Evolutionary conservation across 2,113 vertebrate genomes (phyloP), one percentile per base, ranked within the genome.

Genomic region (Cercocebus atys): DNA sequence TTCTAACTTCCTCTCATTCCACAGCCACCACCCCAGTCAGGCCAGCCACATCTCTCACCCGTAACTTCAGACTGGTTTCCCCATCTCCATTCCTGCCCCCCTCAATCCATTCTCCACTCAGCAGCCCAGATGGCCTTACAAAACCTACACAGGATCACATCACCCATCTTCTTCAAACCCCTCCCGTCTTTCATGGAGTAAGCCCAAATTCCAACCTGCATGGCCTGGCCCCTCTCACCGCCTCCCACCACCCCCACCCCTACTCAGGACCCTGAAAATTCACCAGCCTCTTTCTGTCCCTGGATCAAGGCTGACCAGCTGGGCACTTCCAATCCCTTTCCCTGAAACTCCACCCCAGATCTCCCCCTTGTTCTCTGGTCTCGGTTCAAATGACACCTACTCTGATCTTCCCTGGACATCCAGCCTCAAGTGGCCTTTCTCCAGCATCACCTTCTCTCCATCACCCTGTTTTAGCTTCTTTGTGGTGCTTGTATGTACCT

Each of bases 111-210:
- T 57, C 61, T 50, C 47, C 40, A 43, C 3, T 7, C 10, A 22
- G 47, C 55, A 52, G 72, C 14, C 18, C 32, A 0, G 9, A 27
- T 14, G n/a, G 47, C 30, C 27, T 87, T 40, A 8, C 59, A 4
- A 55, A n/a, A 70, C 10, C 5, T 10, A 8, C 70, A 50, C 14
- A 38, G 66, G 50, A 27, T n/a, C 27, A 27, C 3, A 10, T 2
- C 27, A 55, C 9, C 47, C 30, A 16, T 22, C 38, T 92, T 66
- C 30, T 70, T 23, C 55, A 85, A 55, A 47, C 40, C 50, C 35
- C n/a, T 40, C 18, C 50, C 35, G 25, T 40, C 25, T 5, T 27
- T 43, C 5, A 0, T 0, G n/a, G 59, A 50, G 17, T 18, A 66
- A 87, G 40, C 9, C 70, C 61, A 35, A 40, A 78, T 9, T 25